Evolutionary conservation across 1,140 invertebrate species (phyloP).

Genomic region (Diprion similis): DNA sequence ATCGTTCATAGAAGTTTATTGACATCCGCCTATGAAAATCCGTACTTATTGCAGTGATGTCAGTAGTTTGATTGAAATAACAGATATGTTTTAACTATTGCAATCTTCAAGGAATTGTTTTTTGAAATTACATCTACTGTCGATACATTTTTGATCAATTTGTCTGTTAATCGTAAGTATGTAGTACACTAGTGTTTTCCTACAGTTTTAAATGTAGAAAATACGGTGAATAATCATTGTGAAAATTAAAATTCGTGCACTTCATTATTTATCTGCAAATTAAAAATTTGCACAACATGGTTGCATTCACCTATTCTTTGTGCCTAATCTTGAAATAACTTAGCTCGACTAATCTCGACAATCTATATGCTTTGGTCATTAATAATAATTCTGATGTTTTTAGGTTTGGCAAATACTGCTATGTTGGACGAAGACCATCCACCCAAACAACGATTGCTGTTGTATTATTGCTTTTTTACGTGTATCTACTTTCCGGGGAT

Average conservation of each 20-base stretch:
- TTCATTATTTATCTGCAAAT: too few relatives aligned
- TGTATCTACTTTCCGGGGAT: slow-evolving; percentile 57
- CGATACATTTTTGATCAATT: neutral
- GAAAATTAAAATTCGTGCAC: too few relatives aligned
- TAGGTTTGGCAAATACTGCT: neutral
- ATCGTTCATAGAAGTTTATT: too few relatives aligned
- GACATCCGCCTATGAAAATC: too few relatives aligned
- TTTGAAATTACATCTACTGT: neutral
- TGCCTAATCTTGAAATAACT: too few relatives aligned
- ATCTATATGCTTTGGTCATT: too few relatives aligned
- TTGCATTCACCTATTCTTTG: too few relatives aligned
- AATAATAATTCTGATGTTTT: neutral
- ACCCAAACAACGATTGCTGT: slow-evolving; percentile 44
- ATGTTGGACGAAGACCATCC: slow-evolving; percentile 37
- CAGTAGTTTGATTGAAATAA: neutral
- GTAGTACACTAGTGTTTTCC: neutral
- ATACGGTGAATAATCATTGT: neutral
- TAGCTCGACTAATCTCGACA: too few relatives aligned
- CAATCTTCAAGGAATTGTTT: neutral
- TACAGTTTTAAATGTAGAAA: neutral
- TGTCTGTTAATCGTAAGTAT: neutral
- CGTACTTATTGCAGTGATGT: too few relatives aligned
- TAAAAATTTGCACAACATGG: too few relatives aligned
- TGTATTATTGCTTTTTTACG: slow-evolving; percentile 54
- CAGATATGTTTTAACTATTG: neutral